Base-by-base conservation (phyloP, 2,888 invertebrate species). In the Cetonia aurata region DNA sequence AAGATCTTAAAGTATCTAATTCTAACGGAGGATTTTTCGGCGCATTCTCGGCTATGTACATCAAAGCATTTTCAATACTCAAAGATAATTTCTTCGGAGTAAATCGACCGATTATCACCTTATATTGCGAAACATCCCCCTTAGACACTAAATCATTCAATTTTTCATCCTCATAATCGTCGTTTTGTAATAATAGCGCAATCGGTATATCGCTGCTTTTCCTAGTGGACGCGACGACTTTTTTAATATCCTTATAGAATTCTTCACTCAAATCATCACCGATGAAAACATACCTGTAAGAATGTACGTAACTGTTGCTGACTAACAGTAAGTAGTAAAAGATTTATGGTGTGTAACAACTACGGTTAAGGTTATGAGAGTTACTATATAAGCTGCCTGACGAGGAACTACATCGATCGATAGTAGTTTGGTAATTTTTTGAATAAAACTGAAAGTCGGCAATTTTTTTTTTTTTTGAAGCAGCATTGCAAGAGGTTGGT, bases 1-100 rank as follows among this genome's bases (percentile, higher is more conserved):
- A 88, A 1, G 86, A 86, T 71, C 86, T 84, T 9, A 90, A 79
- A 48, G 85, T 84, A 79, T 90, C 87, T 78, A 91, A 86, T 84
- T 89, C 88, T 46, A 92, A 78, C 0, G 86, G 85, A 52, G 89
- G 88, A 25, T 82, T 83, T 73, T 83, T 83, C 56, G 87, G 86
- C 71, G 80, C 85, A 75, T 84, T 86, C 77, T 85, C 86, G n/a
- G 87, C 87, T 75, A 87, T 81, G 85, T 87, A 89, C 77, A 77
- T 72, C 66, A 85, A 73, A 8, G 78, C 80, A 62, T 80, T 76
- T 56, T 81, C 77, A 0, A 84, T 67, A 3, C 77, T 66, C 15
- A 73, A 74, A 3, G 76, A 67, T 6, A 75, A 42, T 15, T 79
- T 75, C n/a, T 55, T 15, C 0, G 75, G 68, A 4, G 74, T 75